phyloP scores from a whole-genome alignment of 2,888 invertebrate species.

The Fragum fragum region DNA sequence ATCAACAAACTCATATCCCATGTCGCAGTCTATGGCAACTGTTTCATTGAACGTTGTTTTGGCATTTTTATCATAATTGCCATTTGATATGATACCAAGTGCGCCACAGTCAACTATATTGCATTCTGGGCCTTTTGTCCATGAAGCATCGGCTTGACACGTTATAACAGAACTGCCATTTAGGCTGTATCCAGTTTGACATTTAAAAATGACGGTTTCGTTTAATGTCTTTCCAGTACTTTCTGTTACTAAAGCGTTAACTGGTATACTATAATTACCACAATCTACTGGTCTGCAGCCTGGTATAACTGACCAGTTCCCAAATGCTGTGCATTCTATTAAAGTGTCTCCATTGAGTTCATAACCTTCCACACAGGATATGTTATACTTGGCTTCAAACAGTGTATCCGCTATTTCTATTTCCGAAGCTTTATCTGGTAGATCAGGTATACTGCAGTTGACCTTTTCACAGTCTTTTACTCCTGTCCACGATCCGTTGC shows the following conservation, averaged over 20 bases:
- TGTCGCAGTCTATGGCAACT: background rate
- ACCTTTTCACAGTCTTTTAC: conserved; percentile 10
- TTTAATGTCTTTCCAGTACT: background rate
- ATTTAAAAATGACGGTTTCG: background rate
- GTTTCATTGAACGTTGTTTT: background rate
- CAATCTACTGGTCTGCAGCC: background rate
- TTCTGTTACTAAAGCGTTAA: background rate
- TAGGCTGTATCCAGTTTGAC: background rate
- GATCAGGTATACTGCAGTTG: conserved; percentile 10
- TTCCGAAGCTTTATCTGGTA: background rate
- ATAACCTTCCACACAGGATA: background rate
- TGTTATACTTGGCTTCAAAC: background rate
- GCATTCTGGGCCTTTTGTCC: background rate
- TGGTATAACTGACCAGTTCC: background rate
- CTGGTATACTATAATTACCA: background rate
- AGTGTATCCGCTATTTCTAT: background rate
- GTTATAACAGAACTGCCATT: background rate
- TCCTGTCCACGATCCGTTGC: conserved; percentile 33
- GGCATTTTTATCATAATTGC: background rate
- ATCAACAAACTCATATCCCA: background rate
- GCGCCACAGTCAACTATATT: background rate
- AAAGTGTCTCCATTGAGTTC: background rate
- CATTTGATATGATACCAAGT: background rate
- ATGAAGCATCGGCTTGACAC: background rate
- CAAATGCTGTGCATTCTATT: background rate